Evolutionary conservation across 2,888 invertebrate genomes (phyloP).

Genomic region (Tenthredo distinguenda): DNA sequence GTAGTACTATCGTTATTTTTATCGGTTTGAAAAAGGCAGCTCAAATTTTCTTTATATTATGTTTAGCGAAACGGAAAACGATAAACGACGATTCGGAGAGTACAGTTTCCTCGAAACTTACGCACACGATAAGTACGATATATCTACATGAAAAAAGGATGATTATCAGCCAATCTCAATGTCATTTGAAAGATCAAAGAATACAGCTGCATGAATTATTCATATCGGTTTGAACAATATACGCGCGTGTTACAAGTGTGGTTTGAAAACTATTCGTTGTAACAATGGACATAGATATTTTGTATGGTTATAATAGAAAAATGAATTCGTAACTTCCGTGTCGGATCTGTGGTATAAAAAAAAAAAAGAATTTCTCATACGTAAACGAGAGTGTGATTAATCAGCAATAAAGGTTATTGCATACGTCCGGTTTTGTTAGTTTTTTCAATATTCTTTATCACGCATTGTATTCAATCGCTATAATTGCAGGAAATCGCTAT

Average conservation of each 20-base stretch:
- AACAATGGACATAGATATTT: background rate
- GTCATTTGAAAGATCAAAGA: too few relatives aligned
- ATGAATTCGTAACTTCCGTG: background rate
- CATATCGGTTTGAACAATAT: background rate
- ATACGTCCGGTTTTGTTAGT: background rate
- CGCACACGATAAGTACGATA: too few relatives aligned
- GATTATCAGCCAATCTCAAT: too few relatives aligned
- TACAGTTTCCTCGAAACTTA: too few relatives aligned
- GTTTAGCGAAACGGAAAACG: too few relatives aligned
- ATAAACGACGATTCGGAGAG: too few relatives aligned
- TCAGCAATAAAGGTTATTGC: background rate
- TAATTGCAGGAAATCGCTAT: background rate
- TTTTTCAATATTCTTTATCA: background rate
- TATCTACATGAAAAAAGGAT: too few relatives aligned
- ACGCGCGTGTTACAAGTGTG: background rate
- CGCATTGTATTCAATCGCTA: background rate
- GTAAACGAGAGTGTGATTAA: background rate
- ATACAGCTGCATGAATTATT: too few relatives aligned
- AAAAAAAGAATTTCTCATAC: background rate
- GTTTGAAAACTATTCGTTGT: background rate
- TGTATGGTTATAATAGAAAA: background rate
- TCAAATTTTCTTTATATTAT: too few relatives aligned
- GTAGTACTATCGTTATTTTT: too few relatives aligned
- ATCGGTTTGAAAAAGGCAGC: too few relatives aligned
- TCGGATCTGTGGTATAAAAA: background rate